Conservation (phyloP, 2,113 vertebrate genomes). For the Sitta europaea region DNA sequence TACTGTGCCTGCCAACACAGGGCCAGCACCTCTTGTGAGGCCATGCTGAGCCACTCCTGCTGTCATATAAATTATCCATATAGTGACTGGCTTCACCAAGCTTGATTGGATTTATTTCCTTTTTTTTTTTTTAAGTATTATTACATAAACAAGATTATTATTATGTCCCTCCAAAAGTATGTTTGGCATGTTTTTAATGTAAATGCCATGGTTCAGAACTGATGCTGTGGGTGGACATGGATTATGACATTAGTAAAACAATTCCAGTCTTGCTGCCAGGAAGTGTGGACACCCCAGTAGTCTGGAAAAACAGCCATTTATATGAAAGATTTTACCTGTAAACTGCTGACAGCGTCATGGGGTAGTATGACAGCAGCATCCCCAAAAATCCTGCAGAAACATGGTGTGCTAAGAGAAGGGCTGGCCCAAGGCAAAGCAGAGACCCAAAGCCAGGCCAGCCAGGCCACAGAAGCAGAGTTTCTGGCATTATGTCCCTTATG, state of each 20-base stretch:
- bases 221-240: background rate
- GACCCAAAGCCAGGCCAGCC: rapidly evolving
- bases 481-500: background rate
- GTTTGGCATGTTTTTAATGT: background rate
- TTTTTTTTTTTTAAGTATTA: background rate
- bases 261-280: background rate
- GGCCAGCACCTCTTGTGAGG: background rate
- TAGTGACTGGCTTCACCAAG: background rate
- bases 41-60: rapidly evolving
- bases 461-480: background rate
- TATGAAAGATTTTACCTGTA: background rate
- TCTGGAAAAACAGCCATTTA: background rate
- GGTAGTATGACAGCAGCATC: no score
- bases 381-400: rapidly evolving
- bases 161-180: background rate
- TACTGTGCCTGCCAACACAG: background rate
- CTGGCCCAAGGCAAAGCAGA: background rate
- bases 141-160: background rate
- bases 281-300: rapidly evolving
- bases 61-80: background rate
- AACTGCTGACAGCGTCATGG: background rate
- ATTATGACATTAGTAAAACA: background rate
- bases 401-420: background rate
- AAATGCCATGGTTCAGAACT: background rate
- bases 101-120: background rate